These are phyloP conservation scores for Ceraclea dissimilis DNA, from an alignment of 2,888 invertebrate species.

Conservation along the genomic window DNA sequence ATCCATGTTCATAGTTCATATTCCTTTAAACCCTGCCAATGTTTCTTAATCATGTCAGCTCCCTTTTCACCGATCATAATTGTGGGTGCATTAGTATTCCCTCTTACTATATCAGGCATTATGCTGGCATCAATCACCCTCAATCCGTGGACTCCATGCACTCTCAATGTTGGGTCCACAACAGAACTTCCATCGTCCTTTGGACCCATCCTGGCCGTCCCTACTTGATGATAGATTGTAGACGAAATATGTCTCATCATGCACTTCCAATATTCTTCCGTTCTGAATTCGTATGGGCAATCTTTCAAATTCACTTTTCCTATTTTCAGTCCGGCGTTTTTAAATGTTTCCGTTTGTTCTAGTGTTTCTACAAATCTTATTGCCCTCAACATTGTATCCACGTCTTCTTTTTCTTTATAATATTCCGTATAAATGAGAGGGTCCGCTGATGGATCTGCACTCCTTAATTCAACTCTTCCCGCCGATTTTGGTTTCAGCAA, in stretches of 20 bases:
- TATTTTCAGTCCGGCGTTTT: conserved; percentile 33
- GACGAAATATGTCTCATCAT: conserved; percentile 46
- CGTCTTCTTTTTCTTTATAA: conserved; percentile 48
- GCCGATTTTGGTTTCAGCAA: conserved; percentile 44
- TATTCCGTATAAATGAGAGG: conserved; percentile 59
- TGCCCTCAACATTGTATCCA: conserved; percentile 38
- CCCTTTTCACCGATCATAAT: conserved; percentile 47
- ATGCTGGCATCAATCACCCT: conserved; percentile 46
- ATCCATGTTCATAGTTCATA: neutral
- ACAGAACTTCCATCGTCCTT: conserved; percentile 39
- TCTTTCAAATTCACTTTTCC: conserved; percentile 32
- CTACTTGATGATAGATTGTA: conserved; percentile 59
- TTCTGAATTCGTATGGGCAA: conserved; percentile 33
- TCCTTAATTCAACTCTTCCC: conserved; percentile 48
- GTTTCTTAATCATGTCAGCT: conserved; percentile 38
- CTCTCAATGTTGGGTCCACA: conserved; percentile 44
- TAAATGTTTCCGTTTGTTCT: conserved; percentile 37
- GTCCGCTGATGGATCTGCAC: conserved; percentile 48
- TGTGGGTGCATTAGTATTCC: conserved; percentile 50
- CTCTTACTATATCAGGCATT: conserved; percentile 48
- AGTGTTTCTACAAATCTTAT: conserved; percentile 36
- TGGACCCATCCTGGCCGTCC: conserved; percentile 63
- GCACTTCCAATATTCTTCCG: conserved; percentile 50
- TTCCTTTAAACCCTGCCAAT: conserved; percentile 27
- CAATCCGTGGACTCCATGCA: conserved; percentile 48